A percentile compares a stretch with the other conserved stretches of the same genome.
Conservation (phyloP, 2,888 invertebrate genomes). For the Tortrix viridana region DNA sequence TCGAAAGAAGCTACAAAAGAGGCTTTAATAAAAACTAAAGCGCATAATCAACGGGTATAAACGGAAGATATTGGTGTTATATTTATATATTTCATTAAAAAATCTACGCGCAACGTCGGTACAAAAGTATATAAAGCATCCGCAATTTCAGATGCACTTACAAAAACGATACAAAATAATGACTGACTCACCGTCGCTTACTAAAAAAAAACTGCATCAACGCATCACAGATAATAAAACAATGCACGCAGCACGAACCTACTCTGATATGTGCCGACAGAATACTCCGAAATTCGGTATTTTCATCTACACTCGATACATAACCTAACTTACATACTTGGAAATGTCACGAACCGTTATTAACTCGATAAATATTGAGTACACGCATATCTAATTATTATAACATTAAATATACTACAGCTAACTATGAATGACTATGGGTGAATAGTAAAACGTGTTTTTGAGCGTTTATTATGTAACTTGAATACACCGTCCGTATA, state of each 20-base stretch:
- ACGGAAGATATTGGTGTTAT: slow-evolving; percentile 33
- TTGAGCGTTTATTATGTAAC: slow-evolving; percentile 71
- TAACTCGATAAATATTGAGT: slow-evolving; percentile 68
- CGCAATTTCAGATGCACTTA: slow-evolving; percentile 57
- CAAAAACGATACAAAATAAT: slow-evolving; percentile 52
- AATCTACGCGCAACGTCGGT: slow-evolving; percentile 21
- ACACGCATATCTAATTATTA: slow-evolving; percentile 60
- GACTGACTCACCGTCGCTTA: slow-evolving; percentile 51
- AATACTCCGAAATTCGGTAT: slow-evolving; percentile 51
- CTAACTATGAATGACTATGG: slow-evolving; percentile 68
- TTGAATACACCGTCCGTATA: slow-evolving; percentile 49
- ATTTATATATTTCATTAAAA: slow-evolving; percentile 27
- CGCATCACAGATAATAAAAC: slow-evolving; percentile 74
- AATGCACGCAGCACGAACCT: slow-evolving; percentile 59
- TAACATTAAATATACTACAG: slow-evolving; percentile 39
- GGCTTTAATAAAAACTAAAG: too few relatives aligned
- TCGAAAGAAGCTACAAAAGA: slow-evolving; percentile 37
- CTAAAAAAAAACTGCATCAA: slow-evolving; percentile 64
- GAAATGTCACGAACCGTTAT: slow-evolving; percentile 82
- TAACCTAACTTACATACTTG: slow-evolving; percentile 66
- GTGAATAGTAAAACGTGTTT: slow-evolving; percentile 59
- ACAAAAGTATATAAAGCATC: slow-evolving; percentile 53
- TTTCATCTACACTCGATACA: slow-evolving; percentile 43
- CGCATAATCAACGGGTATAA: slow-evolving; percentile 2
- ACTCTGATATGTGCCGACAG: slow-evolving; percentile 71